Conservation (phyloP, 1,140 invertebrate species). For the Pectinophora gossypiella region DNA sequence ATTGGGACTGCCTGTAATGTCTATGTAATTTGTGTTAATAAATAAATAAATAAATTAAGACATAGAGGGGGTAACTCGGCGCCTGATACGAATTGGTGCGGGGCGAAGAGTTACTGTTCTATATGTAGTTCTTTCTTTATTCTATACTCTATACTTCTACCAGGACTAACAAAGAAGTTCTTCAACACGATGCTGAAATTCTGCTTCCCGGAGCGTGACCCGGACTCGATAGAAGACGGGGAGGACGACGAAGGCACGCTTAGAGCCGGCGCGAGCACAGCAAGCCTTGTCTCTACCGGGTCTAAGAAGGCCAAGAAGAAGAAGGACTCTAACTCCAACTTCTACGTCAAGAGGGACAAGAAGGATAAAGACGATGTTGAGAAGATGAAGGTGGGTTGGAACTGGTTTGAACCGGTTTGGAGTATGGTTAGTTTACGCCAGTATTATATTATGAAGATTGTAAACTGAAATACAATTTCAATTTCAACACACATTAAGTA, state of each 20-base stretch:
- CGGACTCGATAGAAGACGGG: constrained; percentile 86
- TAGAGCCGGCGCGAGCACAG: constrained; percentile 53
- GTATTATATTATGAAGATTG: too few species aligned
- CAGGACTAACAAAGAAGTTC: constrained; percentile 95
- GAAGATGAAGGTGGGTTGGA: constrained; percentile 98
- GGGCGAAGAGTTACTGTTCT: too few species aligned
- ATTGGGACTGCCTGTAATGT: too few species aligned
- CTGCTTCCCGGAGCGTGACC: constrained; percentile 98
- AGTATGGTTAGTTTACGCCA: too few species aligned
- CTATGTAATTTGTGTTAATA: too few species aligned
- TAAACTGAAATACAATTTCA: too few species aligned
- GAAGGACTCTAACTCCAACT: constrained; percentile 87
- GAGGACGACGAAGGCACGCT: constrained; percentile 77
- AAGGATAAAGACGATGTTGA: constrained; percentile 97
- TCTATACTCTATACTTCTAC: constrained; percentile 2
- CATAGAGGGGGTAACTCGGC: too few species aligned
- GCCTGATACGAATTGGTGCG: too few species aligned
- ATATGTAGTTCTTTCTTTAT: too few species aligned
- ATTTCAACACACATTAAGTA: too few species aligned
- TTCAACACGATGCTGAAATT: constrained; percentile 98
- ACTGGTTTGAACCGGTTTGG: too few species aligned
- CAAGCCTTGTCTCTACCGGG: constrained; percentile 51
- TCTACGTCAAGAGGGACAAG: constrained; percentile 90
- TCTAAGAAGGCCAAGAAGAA: constrained; percentile 74
- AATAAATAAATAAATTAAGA: too few species aligned